Evolutionary conservation across 2,113 vertebrate genomes (phyloP).

Genomic region (Ochotona princeps): DNA sequence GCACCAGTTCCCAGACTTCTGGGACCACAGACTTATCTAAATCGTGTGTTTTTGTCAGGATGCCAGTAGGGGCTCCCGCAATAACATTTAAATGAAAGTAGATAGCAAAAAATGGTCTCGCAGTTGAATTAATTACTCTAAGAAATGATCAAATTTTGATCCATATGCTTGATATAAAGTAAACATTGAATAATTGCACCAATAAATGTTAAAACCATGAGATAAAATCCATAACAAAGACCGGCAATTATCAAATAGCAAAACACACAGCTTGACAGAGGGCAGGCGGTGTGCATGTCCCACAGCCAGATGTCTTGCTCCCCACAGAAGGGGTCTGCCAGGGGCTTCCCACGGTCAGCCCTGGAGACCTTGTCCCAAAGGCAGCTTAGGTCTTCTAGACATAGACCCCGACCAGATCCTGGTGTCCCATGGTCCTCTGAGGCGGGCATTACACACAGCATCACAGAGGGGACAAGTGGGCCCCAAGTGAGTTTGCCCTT

Average conservation of each 20-base stretch:
- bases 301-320: accelerated
- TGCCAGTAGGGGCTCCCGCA: background rate
- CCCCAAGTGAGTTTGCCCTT: background rate
- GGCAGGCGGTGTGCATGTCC: background rate
- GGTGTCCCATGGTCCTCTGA: background rate
- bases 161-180: constrained; percentile 70
- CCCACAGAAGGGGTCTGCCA: accelerated
- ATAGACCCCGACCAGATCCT: background rate
- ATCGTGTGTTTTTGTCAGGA: background rate
- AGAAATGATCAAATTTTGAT: constrained; percentile 69
- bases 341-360: accelerated
- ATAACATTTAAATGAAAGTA: background rate
- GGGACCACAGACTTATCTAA: background rate
- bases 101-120: background rate
- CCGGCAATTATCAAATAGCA: background rate
- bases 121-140: constrained; percentile 38
- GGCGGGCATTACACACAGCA: background rate
- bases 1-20: background rate
- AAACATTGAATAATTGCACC: constrained; percentile 58
- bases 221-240: constrained; percentile 34
- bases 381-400: background rate
- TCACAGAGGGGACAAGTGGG: background rate
- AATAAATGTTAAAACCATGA: constrained; percentile 52
- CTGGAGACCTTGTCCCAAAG: background rate
- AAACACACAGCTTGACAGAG: background rate